Evolutionary conservation across 2,888 invertebrate genomes (phyloP), one percentile per base, ranked within the genome.

Genomic region (Theodoxus fluviatilis): DNA sequence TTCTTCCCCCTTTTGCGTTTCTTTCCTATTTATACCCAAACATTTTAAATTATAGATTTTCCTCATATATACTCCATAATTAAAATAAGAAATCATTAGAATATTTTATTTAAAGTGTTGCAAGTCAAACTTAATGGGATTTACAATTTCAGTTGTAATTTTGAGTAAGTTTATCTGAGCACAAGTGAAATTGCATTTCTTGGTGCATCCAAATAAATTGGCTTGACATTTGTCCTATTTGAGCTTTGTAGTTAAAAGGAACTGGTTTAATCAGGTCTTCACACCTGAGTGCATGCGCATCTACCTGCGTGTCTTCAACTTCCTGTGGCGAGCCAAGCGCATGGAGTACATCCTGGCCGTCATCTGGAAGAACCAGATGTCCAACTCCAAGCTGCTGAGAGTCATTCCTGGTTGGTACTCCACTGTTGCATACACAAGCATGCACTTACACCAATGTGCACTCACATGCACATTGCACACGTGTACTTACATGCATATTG

Each of bases 301-400:
- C 74, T 95, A 96, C 88, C 91, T 94, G 76, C 91, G 92, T 75
- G 91, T 95, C 38, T 96, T 95, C 88, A 92, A 94, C 81, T 93
- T 94, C 76, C 89, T 96, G 77, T 96, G 95, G 95, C 90, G 94
- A 78, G 92, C 94, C 67, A 95, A 95, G 85, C 90, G 95, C 76
- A 94, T 95, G 90, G 95, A 96, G 88, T 93, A 93, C 85, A 91
- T 93, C 52, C 88, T 96, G 76, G 93, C 94, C 63, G 91, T 92
- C 68, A 92, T 94, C 81, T 93, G 94, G 92, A 93, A 93, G 82
- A 92, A 92, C 74, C 94, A 94, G 87, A 92, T 92, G 73, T 91
- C 92, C 35, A 90, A 93, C 78, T 91, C 93, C 59, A 93, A 93
- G 84, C 88, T 91, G 77, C 83, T 90, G 12, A 89, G 91, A 71